Base-by-base conservation (phyloP, 35 echinoderm and acorn worm genomes). In the Anneissia japonica region DNA sequence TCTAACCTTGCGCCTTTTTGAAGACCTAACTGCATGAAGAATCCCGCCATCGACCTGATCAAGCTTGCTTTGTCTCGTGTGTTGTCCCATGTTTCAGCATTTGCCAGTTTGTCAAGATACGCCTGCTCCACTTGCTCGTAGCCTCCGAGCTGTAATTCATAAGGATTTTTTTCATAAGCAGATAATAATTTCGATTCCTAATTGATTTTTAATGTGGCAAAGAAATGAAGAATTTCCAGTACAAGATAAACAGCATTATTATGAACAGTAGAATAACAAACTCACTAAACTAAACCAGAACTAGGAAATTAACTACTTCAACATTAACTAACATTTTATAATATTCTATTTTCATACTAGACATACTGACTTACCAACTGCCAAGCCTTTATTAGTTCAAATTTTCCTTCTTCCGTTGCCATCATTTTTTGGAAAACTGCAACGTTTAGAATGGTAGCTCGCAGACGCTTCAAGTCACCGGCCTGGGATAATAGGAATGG, bases 11-110 rank as follows among this genome's bases (percentile, higher is more conserved):
- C 94, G 4, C 94, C 90, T 31, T 89, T 89, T 30, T 92, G 81
- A 10, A 97, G 75, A 1, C 94, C 94, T 0, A 97, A 84, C 90
- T 92, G 86, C 74, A 90, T 92, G 36, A 97, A 97, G 87, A 97
- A 97, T 16, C 81, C 90, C 31, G 90, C 94, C 94, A 97, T 92
- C 17, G 39, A 40, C 64, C 83, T 79, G 26, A 97, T 79, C 34
- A 92, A 36, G 0, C 78, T 37, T 16, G 84, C 90, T 46, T 95
- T 95, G 46, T 85, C 78, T 4, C 72, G 11, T 11, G 81, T 72
- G 10, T 83, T 77, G 36, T 90, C 84, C 83, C 83, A 94, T 55
- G 83, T 51, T 37, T 86, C 90, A 77, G 89, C 83, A 7, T 88
- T 73, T 9, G 34, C 38, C 34, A 97, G 81, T 32, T 88, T 84